phyloP scores from a whole-genome alignment of 2,888 invertebrate species.

The Proisotoma minuta region DNA sequence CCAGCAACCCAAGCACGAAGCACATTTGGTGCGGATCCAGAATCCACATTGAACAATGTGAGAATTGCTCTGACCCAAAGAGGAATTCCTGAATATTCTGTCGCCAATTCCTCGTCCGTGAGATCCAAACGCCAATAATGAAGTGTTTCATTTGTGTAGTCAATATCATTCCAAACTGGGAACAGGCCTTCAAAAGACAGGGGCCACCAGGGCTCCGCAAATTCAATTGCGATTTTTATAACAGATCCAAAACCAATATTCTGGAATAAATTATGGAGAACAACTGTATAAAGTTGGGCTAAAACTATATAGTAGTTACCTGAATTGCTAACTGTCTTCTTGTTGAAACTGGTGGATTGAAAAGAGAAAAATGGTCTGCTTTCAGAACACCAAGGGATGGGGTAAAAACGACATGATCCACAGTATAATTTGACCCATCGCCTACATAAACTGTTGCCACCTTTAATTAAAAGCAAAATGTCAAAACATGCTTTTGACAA shows the following conservation, averaged over 20 bases:
- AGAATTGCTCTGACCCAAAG: slow-evolving; percentile 7
- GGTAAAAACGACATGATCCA: not conserved
- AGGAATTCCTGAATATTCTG: not conserved
- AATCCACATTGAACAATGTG: slow-evolving; percentile 1
- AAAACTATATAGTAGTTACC: not conserved
- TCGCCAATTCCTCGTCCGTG: not conserved
- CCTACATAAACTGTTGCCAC: not conserved
- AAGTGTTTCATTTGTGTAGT: not conserved
- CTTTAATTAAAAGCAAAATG: no score
- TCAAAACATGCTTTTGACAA: no score
- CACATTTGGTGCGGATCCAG: slow-evolving; percentile 52
- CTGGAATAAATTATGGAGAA: slow-evolving; percentile 23
- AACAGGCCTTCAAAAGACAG: not conserved
- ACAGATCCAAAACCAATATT: slow-evolving; percentile 63
- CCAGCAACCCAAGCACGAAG: slow-evolving; percentile 67
- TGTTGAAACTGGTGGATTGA: slow-evolving; percentile 12
- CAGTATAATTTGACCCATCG: not conserved
- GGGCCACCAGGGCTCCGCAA: slow-evolving; percentile 52
- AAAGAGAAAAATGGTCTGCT: not conserved
- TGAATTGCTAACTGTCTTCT: not conserved
- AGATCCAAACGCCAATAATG: slow-evolving; percentile 1
- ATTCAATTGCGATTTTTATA: slow-evolving; percentile 64
- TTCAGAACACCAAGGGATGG: not conserved
- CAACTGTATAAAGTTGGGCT: no score
- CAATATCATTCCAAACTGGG: not conserved